phyloP scores from a whole-genome alignment of 2,113 vertebrate species.

The Protomyctophum bolini region DNA sequence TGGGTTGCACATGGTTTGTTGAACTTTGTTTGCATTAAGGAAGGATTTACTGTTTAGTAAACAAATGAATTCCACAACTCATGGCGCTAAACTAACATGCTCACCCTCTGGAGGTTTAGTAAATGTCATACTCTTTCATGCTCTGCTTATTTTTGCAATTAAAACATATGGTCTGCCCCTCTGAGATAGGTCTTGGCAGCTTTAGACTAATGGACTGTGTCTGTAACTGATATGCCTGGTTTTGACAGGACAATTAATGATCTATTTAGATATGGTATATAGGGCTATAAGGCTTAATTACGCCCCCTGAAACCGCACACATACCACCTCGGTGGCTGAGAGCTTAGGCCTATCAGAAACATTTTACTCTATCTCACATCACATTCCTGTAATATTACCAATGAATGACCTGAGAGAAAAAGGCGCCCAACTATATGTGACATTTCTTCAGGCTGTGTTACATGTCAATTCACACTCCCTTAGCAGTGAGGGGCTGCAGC shows the following conservation, averaged over 20 bases:
- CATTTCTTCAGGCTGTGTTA: constrained; percentile 11
- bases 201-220: not conserved
- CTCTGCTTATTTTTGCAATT: constrained; percentile 6
- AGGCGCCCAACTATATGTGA: constrained; percentile 1
- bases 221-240: too few relatives aligned
- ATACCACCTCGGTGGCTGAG: too few relatives aligned
- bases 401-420: not conserved
- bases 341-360: too few relatives aligned
- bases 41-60: not conserved
- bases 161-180: constrained; percentile 2
- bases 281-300: too few relatives aligned
- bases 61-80: not conserved
- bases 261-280: too few relatives aligned
- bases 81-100: not conserved
- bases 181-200: not conserved
- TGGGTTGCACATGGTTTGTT: too few relatives aligned
- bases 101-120: not conserved
- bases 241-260: too few relatives aligned
- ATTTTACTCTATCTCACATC: too few relatives aligned
- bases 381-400: too few relatives aligned
- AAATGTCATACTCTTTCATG: not conserved
- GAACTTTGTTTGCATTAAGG: too few relatives aligned
- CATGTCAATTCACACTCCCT: constrained; percentile 7
- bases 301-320: too few relatives aligned
- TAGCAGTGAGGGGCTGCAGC: constrained; percentile 6